These are phyloP conservation scores for Selene dorsalis DNA, from an alignment of 2,797 vertebrate genomes.

Conservation along the genomic window DNA sequence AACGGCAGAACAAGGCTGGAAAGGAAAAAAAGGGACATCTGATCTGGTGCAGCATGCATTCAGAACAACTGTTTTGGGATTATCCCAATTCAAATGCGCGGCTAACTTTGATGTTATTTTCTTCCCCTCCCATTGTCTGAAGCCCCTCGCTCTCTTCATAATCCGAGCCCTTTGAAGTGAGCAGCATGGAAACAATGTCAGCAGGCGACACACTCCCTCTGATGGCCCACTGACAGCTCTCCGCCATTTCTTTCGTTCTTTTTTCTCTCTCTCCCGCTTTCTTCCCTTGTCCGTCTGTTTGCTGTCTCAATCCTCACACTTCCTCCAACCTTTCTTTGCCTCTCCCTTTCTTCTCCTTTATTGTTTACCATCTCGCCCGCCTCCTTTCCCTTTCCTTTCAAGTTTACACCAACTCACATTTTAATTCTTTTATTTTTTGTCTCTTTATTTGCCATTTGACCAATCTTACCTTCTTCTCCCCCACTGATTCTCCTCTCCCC, in stretches of 20 bases:
- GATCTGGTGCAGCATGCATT: constrained; percentile 75
- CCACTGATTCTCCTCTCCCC: constrained; percentile 29
- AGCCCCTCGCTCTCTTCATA: constrained; percentile 81
- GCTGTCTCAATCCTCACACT: constrained; percentile 60
- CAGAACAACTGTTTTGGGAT: constrained; percentile 85
- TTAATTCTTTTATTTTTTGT: constrained; percentile 25
- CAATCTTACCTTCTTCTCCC: constrained; percentile 29
- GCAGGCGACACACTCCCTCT: constrained; percentile 78
- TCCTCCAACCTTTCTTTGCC: constrained; percentile 55
- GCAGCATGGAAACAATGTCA: constrained; percentile 84
- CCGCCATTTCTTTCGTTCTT: constrained; percentile 53
- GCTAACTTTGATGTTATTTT: constrained; percentile 86
- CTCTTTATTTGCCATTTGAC: constrained; percentile 37
- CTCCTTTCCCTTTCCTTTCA: constrained; percentile 39
- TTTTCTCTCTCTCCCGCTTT: constrained; percentile 26
- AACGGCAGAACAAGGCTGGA: constrained; percentile 67
- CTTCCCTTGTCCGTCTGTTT: constrained; percentile 58
- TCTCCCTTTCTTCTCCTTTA: constrained; percentile 31
- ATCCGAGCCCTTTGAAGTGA: constrained; percentile 84
- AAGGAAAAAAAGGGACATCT: constrained; percentile 74
- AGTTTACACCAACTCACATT: constrained; percentile 36
- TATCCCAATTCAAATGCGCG: constrained; percentile 81
- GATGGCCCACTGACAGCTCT: constrained; percentile 76
- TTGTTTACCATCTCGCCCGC: constrained; percentile 44
- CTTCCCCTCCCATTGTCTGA: constrained; percentile 81